These are phyloP conservation scores for Epinotia nisella DNA, from an alignment of 2,888 invertebrate species.

Conservation along the genomic window DNA sequence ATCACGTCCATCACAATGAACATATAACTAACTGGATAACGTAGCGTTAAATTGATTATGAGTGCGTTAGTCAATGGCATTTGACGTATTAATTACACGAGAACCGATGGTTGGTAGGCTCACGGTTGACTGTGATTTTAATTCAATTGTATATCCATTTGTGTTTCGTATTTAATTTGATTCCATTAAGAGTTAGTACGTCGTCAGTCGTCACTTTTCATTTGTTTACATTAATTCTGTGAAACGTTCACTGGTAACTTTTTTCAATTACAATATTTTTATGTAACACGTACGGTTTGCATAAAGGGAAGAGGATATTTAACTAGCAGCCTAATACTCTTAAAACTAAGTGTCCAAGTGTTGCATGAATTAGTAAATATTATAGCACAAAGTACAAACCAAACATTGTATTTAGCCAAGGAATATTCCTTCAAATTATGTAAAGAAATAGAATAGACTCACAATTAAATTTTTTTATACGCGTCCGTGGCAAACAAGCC, in stretches of 20 bases:
- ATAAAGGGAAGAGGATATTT: no score
- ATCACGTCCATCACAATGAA: not conserved
- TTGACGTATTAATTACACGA: constrained; percentile 8
- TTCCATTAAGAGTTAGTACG: not conserved
- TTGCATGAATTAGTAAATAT: not conserved
- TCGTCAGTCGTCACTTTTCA: not conserved
- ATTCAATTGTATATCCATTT: not conserved
- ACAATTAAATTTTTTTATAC: no score
- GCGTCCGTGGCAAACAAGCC: no score
- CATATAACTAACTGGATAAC: constrained; percentile 6
- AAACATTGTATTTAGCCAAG: no score
- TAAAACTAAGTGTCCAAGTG: not conserved
- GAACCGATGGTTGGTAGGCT: not conserved
- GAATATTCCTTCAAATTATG: no score
- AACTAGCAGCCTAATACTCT: not conserved
- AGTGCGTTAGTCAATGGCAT: not conserved
- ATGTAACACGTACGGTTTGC: not conserved
- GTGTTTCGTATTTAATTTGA: not conserved
- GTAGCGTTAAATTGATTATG: constrained; percentile 7
- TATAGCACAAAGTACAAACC: no score
- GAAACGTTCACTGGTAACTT: no score
- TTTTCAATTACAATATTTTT: not conserved
- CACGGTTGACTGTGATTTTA: not conserved
- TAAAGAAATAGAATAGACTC: no score
- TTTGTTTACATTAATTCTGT: no score